Conservation (phyloP, 2,888 invertebrate genomes). For the Pristionchus japonicus region DNA sequence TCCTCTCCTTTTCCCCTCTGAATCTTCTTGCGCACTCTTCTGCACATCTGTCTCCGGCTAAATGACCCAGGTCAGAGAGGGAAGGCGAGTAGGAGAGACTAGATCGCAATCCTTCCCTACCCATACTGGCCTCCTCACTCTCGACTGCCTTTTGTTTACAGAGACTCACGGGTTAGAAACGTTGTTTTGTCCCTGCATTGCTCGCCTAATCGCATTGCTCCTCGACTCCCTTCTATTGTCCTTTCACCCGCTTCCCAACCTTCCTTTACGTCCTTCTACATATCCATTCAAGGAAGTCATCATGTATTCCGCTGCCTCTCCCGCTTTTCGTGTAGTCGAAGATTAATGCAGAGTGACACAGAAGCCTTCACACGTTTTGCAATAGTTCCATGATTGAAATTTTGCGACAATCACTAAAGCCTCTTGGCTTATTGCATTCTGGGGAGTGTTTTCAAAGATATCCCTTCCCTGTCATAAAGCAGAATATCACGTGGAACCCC, state of each 20-base stretch:
- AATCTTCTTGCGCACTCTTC: background rate
- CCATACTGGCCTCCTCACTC: background rate
- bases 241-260: background rate
- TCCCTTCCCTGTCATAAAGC: no score
- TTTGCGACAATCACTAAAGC: no score
- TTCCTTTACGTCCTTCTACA: background rate
- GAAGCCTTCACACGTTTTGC: no score
- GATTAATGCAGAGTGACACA: no score
- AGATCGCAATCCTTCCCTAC: background rate
- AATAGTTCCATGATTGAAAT: background rate
- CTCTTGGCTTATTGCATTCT: no score
- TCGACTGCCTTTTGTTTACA: background rate
- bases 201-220: background rate
- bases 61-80: conserved; percentile 2
- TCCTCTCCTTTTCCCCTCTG: background rate
- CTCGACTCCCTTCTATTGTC: background rate
- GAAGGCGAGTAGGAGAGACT: background rate
- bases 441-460: no score
- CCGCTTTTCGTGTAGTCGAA: background rate
- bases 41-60: background rate
- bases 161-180: background rate
- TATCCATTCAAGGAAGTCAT: background rate
- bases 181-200: background rate
- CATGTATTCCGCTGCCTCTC: background rate
- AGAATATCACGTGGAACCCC: no score